Base-by-base conservation (phyloP, 2,888 invertebrate species). In the Aphidius colemani region DNA sequence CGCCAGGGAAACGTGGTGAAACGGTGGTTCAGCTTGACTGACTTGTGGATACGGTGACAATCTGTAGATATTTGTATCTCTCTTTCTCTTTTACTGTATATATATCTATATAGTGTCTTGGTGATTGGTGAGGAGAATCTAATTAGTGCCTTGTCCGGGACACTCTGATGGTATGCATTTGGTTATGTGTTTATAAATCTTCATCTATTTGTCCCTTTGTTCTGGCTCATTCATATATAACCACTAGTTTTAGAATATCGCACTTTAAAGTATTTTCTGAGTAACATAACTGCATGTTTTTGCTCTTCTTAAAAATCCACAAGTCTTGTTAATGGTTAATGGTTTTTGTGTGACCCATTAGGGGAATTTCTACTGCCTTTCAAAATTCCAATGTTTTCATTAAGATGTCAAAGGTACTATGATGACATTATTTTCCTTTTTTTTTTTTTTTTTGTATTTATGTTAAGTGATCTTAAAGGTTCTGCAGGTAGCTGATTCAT, bases 111-210 rank as follows among this genome's bases (percentile, higher is more conserved):
- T 30, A 30, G 64, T 57, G 63, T 64, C 51, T 30, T 63, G 53
- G 73, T 75, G 75, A 77, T 75, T 72, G 77, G 77, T 76, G 75
- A 78, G 78, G 72, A 76, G 74, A 76, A 78, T 77, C 74, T 75
- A 76, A 78, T 78, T 77, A 76, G 76, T 72, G 70, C 62, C 59
- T 63, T 30, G 30, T 30, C 5, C 30, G 5, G 30, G 30, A 30
- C 5, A 30, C 30, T 30, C 30, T 30, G 30, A 30, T 30, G 5
- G 5, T 5, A 30, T 30, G 30, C 3, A 30, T 30, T 30, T 30
- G 4, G 2, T 2, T 30, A 30, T 5, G 30, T 30, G 5, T 30
- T 30, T 30, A 30, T 30, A 30, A 30, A 30, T 30, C 30, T 30
- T 5, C 3, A 5, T 30, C 30, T 30, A 30, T 30, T 48, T 57